Base-by-base conservation (phyloP, 1,140 invertebrate species). In the Cyclina sinensis region DNA sequence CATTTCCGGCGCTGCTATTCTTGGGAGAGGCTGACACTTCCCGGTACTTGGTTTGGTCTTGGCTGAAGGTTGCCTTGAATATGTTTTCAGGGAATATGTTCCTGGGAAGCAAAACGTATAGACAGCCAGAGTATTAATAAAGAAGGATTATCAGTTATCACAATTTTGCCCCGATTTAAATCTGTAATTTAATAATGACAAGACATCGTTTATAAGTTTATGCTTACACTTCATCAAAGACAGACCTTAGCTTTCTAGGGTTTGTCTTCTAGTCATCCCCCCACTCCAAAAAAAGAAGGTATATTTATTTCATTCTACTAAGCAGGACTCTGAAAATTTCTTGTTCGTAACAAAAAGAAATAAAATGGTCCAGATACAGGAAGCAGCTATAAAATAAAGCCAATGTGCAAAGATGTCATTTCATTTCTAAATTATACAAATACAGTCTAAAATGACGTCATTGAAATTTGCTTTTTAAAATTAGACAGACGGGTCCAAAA, bases 1-100 rank as follows among this genome's bases (percentile, higher is more conserved):
- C 65, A 0, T 68, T 79, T 14, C 62, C 68, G 0, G 83, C 70
- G 27, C 11, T 62, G 14, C 21, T 21, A 39, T 21, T 59, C 12
- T 14, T 37, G 12, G 27, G 12, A 1, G 39, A 0, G 18, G 18
- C 51, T 2, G 51, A 30, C 5, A 54, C 21, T 14, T 7, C 37
- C 11, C 62, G 14, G 35, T 81, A 81, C 2, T 62, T 37, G 7
- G 79, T 81, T 27, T 62, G 79, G 11, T 12, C 35, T 43, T 81
- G 51, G 16, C 7, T 3, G 18, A 62, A 81, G 18, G 79, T 62
- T 2, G 79, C 79, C 30, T 81, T 37, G 21, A 81, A 81, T 27
- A 81, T n/a, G 35, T 81, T 81, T 16, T 37, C 35, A 0, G 51
- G 79, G n/a, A 81, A 62, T 21, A 81, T 59, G 37, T 81, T 81